Base-by-base conservation (phyloP, 2,888 invertebrate genomes). In the Omphaloscelis lunosa region DNA sequence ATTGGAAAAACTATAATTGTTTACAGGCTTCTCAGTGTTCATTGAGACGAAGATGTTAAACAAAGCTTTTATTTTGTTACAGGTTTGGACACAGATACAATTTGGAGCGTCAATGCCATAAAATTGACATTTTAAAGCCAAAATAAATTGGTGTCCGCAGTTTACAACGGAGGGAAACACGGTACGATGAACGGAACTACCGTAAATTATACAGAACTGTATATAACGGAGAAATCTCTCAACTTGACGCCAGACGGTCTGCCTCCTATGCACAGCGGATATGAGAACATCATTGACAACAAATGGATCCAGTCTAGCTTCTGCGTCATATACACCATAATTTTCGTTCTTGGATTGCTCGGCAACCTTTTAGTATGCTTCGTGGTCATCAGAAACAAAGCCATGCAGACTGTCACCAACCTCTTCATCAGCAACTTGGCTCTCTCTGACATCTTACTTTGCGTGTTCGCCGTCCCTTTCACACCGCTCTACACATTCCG, bases 361-460 rank as follows among this genome's bases (percentile, higher is more conserved):
- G 99, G 99, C 0, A 99, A 99, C 94, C 97, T 98, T 0, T 96
- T 99, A 29, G 99, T 99, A 39, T 99, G 99, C 91, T 99, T 98
- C 92, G 99, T 99, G 27, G 99, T 99, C 11, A 97, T 98, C 56
- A 97, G 99, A 51, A 99, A 99, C 95, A 98, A 98, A 87, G 98
- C 98, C 48, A 99, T 99, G 99, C 99, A 99, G 93, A 99, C 99
- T 0, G 99, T 99, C 58, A 99, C 99, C 7, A 99, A 99, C 94
- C 97, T 99, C 72, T 99, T 99, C 96, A 99, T 99, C 92, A 99
- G 99, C 62, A 99, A 99, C 93, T 96, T 99, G 89, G 99, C 99
- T 0, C 96, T 99, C 53, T 99, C 99, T 15, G 99, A 99, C 93
- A 98, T 99, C 68, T 96, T 99, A 66, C 97, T 99, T 85, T 99